phyloP scores from a whole-genome alignment of 2,113 vertebrate genomes.

The Poicephalus gulielmi region DNA sequence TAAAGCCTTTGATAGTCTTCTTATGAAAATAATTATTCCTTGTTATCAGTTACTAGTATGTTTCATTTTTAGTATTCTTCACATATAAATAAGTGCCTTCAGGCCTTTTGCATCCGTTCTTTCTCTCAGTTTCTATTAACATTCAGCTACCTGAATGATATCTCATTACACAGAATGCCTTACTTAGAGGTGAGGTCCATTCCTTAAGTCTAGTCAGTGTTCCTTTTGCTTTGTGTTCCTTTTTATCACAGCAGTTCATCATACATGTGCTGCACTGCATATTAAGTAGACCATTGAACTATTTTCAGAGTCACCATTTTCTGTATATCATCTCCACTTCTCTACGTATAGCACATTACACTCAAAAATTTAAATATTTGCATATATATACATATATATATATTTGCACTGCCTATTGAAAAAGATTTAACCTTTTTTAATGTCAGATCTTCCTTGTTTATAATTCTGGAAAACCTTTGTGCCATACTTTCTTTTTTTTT shows the following conservation, averaged over 20 bases:
- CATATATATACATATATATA: not conserved
- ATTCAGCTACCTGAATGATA: not conserved
- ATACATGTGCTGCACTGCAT: not conserved
- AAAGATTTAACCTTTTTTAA: not conserved
- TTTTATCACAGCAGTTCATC: not conserved
- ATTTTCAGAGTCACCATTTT: not conserved
- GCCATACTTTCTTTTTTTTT: not conserved
- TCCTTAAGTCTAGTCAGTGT: not conserved
- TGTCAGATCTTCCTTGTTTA: not conserved
- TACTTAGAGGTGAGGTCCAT: not conserved
- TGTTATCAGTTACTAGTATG: not conserved
- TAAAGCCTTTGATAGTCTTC: not conserved
- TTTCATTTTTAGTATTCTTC: not conserved
- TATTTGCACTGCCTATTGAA: not conserved
- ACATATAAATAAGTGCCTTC: not conserved
- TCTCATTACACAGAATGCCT: not conserved
- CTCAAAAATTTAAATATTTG: not conserved
- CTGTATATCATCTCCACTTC: rapidly evolving
- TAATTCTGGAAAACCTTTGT: not conserved
- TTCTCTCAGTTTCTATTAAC: not conserved
- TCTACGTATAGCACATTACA: not conserved
- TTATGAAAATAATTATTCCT: not conserved
- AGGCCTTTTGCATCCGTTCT: not conserved
- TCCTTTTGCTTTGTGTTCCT: not conserved
- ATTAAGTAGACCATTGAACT: not conserved